A percentile compares a stretch with the other conserved stretches of the same genome.
These are phyloP conservation scores for Beris morrisii DNA, from an alignment of 2,888 invertebrate species.

Conservation along the genomic window DNA sequence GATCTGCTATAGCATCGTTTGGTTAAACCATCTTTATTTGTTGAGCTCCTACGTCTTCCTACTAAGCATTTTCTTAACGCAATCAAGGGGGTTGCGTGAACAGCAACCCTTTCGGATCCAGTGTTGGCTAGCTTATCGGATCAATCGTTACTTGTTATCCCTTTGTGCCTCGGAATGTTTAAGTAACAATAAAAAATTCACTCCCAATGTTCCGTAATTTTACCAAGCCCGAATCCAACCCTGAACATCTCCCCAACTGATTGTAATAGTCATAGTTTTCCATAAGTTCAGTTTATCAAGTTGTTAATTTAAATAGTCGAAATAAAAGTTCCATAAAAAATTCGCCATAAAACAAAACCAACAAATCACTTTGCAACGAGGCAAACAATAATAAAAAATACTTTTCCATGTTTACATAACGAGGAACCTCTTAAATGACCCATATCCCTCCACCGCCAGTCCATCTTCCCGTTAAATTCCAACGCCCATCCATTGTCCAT, in stretches of 20 bases:
- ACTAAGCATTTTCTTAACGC: too few species aligned
- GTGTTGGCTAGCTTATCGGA: too few species aligned
- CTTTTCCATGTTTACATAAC: conserved; percentile 25
- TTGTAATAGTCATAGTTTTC: background rate
- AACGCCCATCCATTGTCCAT: conserved; percentile 10
- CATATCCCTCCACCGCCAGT: conserved; percentile 9
- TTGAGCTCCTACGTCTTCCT: too few species aligned
- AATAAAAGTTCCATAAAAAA: conserved; percentile 22
- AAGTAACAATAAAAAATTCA: too few species aligned
- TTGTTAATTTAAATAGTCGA: conserved; percentile 22
- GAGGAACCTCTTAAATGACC: conserved; percentile 21
- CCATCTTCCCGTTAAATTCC: conserved; percentile 1
- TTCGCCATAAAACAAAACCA: conserved; percentile 7
- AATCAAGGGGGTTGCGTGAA: too few species aligned
- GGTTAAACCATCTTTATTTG: too few species aligned
- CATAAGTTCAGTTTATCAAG: conserved; percentile 10
- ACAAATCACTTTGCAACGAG: conserved; percentile 26
- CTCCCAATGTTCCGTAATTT: too few species aligned
- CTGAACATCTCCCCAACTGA: conserved; percentile 20
- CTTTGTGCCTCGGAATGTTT: too few species aligned
- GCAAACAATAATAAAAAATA: conserved; percentile 30
- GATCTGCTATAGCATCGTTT: too few species aligned
- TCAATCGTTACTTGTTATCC: too few species aligned
- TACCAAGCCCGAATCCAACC: too few species aligned
- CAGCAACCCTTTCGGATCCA: too few species aligned